These are phyloP conservation scores for Tetanocera ferruginea DNA, from an alignment of 2,888 invertebrate genomes.

Conservation along the genomic window DNA sequence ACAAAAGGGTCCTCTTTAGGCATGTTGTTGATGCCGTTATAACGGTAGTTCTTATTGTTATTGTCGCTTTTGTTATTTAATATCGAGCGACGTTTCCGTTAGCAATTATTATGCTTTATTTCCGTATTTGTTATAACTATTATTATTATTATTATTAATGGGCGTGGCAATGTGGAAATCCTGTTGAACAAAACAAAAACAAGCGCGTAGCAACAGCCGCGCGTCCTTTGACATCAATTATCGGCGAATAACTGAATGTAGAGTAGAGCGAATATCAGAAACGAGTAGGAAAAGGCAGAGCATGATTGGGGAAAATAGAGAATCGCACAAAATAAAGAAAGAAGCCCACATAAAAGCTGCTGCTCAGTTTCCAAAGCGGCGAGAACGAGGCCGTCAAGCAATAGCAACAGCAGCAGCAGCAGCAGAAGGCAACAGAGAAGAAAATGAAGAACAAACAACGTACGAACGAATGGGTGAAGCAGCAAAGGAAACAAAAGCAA, in stretches of 20 bases:
- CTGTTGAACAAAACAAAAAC: background rate
- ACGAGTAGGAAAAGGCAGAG: constrained; percentile 67
- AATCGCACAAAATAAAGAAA: constrained; percentile 55
- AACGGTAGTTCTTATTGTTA: background rate
- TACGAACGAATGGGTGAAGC: constrained; percentile 16
- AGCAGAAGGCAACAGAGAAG: constrained; percentile 28
- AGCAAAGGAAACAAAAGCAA: constrained; percentile 19
- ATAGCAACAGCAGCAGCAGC: background rate
- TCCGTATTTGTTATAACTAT: background rate
- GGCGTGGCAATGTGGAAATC: constrained; percentile 16
- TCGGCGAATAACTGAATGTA: constrained; percentile 69
- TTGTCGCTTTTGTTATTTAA: background rate
- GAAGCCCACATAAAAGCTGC: constrained; percentile 42
- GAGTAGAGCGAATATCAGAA: constrained; percentile 68
- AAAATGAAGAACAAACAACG: background rate
- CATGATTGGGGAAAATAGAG: constrained; percentile 68
- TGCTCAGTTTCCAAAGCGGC: constrained; percentile 33
- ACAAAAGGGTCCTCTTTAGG: constrained; percentile 66
- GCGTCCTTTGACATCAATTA: constrained; percentile 69
- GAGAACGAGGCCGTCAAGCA: constrained; percentile 6
- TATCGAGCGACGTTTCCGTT: background rate
- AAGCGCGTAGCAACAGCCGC: constrained; percentile 44
- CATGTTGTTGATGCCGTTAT: constrained; percentile 49
- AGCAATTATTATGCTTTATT: background rate
- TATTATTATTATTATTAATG: too few species aligned